These are phyloP conservation scores for Caenorhabditis sp. DNA, from an alignment of 2,888 invertebrate species.

Conservation along the genomic window DNA sequence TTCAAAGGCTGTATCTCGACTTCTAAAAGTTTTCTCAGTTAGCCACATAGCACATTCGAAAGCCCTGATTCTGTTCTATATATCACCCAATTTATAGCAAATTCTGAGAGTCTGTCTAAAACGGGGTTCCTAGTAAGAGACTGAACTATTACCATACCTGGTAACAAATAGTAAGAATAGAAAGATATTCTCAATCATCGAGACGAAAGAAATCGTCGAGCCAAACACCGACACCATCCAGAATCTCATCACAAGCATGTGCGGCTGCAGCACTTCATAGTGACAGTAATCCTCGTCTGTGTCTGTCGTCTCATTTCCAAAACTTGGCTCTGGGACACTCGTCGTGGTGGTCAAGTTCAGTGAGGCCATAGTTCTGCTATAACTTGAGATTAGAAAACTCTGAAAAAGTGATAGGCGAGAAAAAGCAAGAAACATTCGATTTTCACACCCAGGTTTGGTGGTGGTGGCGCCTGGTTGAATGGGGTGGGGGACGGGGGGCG, in stretches of 20 bases:
- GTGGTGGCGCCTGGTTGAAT: too few species aligned
- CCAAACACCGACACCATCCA: constrained; percentile 81
- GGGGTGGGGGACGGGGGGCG: too few species aligned
- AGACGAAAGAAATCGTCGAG: constrained; percentile 75
- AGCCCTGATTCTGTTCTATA: too few species aligned
- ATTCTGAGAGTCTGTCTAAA: too few species aligned
- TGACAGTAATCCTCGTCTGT: constrained; percentile 52
- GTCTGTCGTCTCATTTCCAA: constrained; percentile 23
- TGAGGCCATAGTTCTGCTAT: not conserved
- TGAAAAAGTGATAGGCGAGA: not conserved
- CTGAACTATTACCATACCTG: constrained; percentile 59
- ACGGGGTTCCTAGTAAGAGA: too few species aligned
- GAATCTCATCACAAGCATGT: constrained; percentile 73
- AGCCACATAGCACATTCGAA: too few species aligned
- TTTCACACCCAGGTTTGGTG: constrained; percentile 43
- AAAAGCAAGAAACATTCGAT: constrained; percentile 28
- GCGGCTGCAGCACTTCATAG: constrained; percentile 67
- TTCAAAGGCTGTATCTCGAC: too few species aligned
- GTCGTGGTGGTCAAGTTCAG: constrained; percentile 21
- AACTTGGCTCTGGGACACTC: not conserved
- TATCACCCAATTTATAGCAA: too few species aligned
- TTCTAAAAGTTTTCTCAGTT: too few species aligned
- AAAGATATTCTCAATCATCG: constrained; percentile 79
- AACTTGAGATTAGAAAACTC: constrained; percentile 2
- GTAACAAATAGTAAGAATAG: constrained; percentile 77